Evolutionary conservation across 2,797 vertebrate genomes (phyloP).

Genomic region (Lutjanus argentimaculatus): DNA sequence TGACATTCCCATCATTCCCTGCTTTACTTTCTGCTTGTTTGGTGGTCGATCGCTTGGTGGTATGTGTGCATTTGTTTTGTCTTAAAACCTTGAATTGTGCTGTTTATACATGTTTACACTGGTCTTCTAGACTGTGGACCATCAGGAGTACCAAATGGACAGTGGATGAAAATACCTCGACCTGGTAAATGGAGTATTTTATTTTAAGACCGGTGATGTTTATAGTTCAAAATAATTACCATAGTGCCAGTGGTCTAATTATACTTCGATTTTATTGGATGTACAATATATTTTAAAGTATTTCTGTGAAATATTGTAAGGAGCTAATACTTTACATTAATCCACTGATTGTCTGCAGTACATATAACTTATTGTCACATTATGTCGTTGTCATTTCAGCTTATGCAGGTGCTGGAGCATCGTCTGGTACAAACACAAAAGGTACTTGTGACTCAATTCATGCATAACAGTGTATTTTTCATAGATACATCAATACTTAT

Average conservation of each 20-base stretch:
- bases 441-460: conserved; percentile 37
- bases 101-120: conserved; percentile 1
- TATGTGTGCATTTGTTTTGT: not conserved
- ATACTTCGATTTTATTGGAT: not conserved
- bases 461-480: not conserved
- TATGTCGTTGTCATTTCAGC: conserved; percentile 35
- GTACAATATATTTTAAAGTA: not conserved
- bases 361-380: not conserved
- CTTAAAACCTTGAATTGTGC: not conserved
- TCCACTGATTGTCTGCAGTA: not conserved
- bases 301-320: not conserved
- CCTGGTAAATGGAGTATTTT: conserved; percentile 65
- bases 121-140: conserved; percentile 75
- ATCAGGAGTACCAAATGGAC: conserved; percentile 73
- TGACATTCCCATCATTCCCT: too few species aligned
- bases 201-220: not conserved
- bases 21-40: not conserved
- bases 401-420: conserved; percentile 50
- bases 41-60: not conserved
- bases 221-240: not conserved
- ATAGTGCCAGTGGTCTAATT: not conserved
- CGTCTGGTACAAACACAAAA: conserved; percentile 59
- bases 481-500: not conserved
- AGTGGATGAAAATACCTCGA: conserved; percentile 81
- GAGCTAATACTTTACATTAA: not conserved